phyloP scores from a whole-genome alignment of 2,797 vertebrate species.

The Monodelphis domestica region DNA sequence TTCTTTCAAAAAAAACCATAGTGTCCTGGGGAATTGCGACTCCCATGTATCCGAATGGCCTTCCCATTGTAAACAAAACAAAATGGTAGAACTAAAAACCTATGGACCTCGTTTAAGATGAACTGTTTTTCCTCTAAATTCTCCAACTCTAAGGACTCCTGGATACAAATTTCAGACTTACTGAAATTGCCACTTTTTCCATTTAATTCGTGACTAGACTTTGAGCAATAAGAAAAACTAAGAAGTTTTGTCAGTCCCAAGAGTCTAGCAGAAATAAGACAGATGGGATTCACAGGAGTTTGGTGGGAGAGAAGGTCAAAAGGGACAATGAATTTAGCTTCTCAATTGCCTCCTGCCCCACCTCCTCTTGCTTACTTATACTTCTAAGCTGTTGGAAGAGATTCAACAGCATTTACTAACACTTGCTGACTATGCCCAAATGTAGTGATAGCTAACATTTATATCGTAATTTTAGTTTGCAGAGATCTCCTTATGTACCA shows the following conservation, averaged over 20 bases:
- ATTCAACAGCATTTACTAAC: slow-evolving; percentile 15
- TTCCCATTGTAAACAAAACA: slow-evolving; percentile 17
- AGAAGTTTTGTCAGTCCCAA: background rate
- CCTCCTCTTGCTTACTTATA: slow-evolving; percentile 21
- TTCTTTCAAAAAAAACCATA: slow-evolving; percentile 32
- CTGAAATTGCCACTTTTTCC: slow-evolving; percentile 9
- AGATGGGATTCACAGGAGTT: slow-evolving; percentile 10
- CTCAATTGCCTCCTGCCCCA: slow-evolving; percentile 41
- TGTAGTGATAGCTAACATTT: slow-evolving; percentile 18
- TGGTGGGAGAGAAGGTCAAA: slow-evolving; percentile 41
- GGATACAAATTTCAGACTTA: slow-evolving; percentile 20
- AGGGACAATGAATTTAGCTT: slow-evolving; percentile 3
- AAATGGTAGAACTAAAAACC: slow-evolving; percentile 13
- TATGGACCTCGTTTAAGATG: slow-evolving; percentile 51
- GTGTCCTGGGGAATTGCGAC: slow-evolving; percentile 18
- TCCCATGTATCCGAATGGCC: slow-evolving; percentile 14
- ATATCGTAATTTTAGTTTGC: background rate
- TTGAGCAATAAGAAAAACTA: slow-evolving; percentile 17
- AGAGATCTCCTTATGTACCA: background rate
- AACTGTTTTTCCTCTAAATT: background rate
- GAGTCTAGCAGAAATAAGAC: background rate
- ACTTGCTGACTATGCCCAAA: slow-evolving; percentile 9
- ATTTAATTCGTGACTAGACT: slow-evolving; percentile 8
- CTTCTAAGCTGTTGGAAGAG: slow-evolving; percentile 25
- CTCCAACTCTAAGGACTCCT: background rate